Evolutionary conservation across 2,888 invertebrate genomes (phyloP), one percentile per base, ranked within the genome.

Genomic region (Tolmerus cingulatus): DNA sequence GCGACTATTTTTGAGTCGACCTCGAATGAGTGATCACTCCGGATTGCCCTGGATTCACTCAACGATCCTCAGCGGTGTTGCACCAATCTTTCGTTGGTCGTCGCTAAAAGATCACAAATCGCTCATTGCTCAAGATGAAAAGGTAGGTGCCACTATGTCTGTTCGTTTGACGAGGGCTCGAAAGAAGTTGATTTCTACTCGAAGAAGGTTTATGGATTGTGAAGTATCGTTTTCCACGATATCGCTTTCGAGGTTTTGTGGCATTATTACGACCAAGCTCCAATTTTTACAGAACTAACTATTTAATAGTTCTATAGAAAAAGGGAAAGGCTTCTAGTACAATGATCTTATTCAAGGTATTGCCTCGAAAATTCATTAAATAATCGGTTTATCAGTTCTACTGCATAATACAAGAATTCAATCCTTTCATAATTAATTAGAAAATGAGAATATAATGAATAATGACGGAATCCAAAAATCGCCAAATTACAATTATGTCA

Each of bases 61-160:
- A 79, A n/a, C 7, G 51, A 40, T 79, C 19, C 9, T 23, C 12
- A 3, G 46, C 27, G 79, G 51, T 16, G 40, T 79, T 51, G 30
- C 30, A 79, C 16, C 66, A 27, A 14, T 51, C 51, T 23, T 46
- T 46, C 43, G 16, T 16, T 19, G 19, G 16, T 46, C 43, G 19
- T 51, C n/a, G 51, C n/a, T 51, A 66, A 4, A 23, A 66, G 66
- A 66, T 66, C 66, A 23, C 66, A 66, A 12, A 19, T 66, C 27
- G 19, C 7, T 19, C 23, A 46, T 79, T 79, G 30, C 79, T 30
- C n/a, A 79, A 55, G 43, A 2, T 37, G 40, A 37, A 34, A 9
- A 30, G n/a, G 5, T n/a, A 46, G 79, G 79, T 79, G 79, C 79
- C 79, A 51, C 51, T 16, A 55, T 30, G 79, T 79, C 79, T 79